Evolutionary conservation across 1,140 invertebrate genomes (phyloP).

Genomic region (Apis cerana): DNA sequence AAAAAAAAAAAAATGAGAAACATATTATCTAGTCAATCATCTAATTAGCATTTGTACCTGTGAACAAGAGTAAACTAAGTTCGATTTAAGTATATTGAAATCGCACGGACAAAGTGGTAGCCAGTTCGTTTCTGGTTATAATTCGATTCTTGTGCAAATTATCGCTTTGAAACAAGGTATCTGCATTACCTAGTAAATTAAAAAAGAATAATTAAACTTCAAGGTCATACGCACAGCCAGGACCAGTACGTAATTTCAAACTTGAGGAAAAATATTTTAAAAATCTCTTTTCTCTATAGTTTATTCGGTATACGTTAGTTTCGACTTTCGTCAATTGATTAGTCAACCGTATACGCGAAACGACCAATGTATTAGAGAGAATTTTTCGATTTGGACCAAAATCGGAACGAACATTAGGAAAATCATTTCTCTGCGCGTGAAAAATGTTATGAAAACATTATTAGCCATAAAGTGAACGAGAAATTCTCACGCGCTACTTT

Average conservation of each 20-base stretch:
- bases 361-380: conserved; percentile 43
- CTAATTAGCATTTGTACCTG: not conserved
- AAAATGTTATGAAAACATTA: not conserved
- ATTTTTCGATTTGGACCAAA: conserved; percentile 39
- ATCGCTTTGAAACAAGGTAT: not conserved
- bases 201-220: not conserved
- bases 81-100: not conserved
- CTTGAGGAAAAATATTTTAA: not conserved
- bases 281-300: conserved; percentile 18
- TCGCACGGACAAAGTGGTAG: not conserved
- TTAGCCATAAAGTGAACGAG: too few species aligned
- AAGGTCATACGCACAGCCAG: conserved; percentile 58
- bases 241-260: conserved; percentile 38
- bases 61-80: not conserved
- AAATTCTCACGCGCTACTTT: not conserved
- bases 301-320: conserved; percentile 39
- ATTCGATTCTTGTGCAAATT: not conserved
- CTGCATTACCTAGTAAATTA: conserved; percentile 1
- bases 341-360: conserved; percentile 33
- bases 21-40: not conserved
- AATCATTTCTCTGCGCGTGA: not conserved
- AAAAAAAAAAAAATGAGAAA: not conserved
- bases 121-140: conserved; percentile 3
- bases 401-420: not conserved
- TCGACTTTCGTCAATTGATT: conserved; percentile 27